A percentile compares a stretch with the other conserved stretches of the same genome.
phyloP scores from a whole-genome alignment of 2,888 invertebrate genomes.

The Ectemnius cavifrons region DNA sequence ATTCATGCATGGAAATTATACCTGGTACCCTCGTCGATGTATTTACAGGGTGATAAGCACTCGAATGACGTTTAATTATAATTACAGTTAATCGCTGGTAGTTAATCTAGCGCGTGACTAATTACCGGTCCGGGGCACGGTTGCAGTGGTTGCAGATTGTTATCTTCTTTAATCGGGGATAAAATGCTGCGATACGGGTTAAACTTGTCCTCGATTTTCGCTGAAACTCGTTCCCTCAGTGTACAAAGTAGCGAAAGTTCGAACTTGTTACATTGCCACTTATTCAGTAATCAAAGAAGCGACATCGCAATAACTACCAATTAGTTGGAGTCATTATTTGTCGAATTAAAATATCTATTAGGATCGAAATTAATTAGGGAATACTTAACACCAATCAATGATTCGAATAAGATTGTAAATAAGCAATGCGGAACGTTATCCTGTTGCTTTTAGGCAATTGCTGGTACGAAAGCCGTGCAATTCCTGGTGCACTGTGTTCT shows the following conservation, averaged over 20 bases:
- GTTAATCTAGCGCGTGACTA: constrained; percentile 44
- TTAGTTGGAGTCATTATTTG: no score
- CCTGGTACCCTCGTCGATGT: neutral
- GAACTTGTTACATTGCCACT: neutral
- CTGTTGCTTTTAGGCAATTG: no score
- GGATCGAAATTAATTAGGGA: no score
- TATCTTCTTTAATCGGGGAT: constrained; percentile 28
- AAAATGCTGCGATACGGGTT: constrained; percentile 29
- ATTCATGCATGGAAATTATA: constrained; percentile 39
- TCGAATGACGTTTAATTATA: constrained; percentile 22
- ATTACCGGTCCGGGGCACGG: constrained; percentile 9
- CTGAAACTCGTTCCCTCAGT: constrained; percentile 29
- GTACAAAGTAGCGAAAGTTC: constrained; percentile 2
- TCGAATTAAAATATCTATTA: no score
- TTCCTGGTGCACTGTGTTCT: no score
- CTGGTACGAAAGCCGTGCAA: no score
- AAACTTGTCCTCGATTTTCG: constrained; percentile 38
- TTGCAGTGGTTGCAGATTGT: constrained; percentile 14
- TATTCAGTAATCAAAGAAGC: neutral
- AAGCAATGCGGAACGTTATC: no score
- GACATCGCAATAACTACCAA: no score
- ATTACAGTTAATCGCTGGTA: constrained; percentile 34
- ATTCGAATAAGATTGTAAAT: no score
- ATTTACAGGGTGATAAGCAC: constrained; percentile 37
- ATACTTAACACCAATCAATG: no score